A percentile compares a stretch with the other conserved stretches of the same genome.
Evolutionary conservation across 2,113 vertebrate genomes (phyloP).

Genomic region (Micromys minutus): DNA sequence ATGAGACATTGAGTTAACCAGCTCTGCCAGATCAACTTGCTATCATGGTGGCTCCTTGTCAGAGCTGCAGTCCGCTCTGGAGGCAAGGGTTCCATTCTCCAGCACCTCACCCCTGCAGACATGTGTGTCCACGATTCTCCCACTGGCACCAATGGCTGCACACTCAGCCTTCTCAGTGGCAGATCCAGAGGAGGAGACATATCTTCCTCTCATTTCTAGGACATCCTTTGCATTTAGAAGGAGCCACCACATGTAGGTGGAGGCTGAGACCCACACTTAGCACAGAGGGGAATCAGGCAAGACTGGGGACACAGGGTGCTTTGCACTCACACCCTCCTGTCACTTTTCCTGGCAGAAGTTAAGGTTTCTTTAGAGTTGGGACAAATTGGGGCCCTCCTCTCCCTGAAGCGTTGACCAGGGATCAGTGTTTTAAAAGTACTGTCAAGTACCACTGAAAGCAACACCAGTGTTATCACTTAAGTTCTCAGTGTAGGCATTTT

Average conservation of each 20-base stretch:
- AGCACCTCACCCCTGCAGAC: background rate
- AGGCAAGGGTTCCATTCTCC: background rate
- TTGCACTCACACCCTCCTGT: background rate
- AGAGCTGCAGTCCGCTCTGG: background rate
- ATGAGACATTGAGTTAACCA: background rate
- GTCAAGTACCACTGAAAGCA: background rate
- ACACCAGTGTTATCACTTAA: background rate
- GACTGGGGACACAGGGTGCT: background rate
- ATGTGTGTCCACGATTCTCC: background rate
- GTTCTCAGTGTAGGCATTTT: background rate
- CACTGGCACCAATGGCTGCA: background rate
- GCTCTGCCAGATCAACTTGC: background rate
- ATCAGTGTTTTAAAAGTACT: background rate
- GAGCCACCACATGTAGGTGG: background rate
- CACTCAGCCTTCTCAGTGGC: background rate
- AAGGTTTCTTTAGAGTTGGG: background rate
- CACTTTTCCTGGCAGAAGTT: background rate
- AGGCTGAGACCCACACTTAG: background rate
- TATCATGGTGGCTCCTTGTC: background rate
- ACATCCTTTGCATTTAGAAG: background rate
- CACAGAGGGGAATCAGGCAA: background rate
- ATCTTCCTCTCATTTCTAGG: background rate
- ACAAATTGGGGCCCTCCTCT: background rate
- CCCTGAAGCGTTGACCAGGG: background rate
- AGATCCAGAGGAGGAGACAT: background rate